Base-by-base conservation (phyloP, 2,888 invertebrate species). In the Lithosia quadra region DNA sequence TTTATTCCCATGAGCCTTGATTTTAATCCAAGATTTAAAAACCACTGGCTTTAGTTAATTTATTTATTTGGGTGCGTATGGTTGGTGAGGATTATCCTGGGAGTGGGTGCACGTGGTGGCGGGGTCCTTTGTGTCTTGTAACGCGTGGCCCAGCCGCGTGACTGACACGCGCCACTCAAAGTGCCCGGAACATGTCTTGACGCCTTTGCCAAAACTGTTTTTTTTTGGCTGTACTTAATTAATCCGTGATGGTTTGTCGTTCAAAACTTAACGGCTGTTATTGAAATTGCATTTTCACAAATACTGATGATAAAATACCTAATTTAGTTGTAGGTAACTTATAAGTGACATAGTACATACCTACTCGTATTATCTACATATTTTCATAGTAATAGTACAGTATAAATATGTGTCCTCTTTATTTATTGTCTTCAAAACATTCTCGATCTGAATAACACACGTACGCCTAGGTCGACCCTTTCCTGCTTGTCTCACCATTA, bases 11-110 rank as follows among this genome's bases (percentile, higher is more conserved):
- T 84, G 89, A 85, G 81, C 86, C 83, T 91, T 87, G 88, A 86
- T 87, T 86, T 84, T 78, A 88, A 86, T 86, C 80, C 73, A 82
- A 82, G 84, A 86, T 85, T 82, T 84, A 78, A 72, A 82, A 84
- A 84, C 83, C 81, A 83, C 83, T 77, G 83, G 88, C 84, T 92
- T 88, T 84, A 85, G 88, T 92, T 94, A 93, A 93, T 94, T 93
- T 92, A 94, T 94, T 94, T 93, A 93, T 94, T 93, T 92, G 91
- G 79, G 82, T 87, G 92, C 92, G 87, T 91, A 90, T 89, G 92
- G 84, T 88, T 79, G 82, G 80, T 74, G 71, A 83, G 84, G 93
- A 92, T 93, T 92, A 93, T 92, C 92, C 88, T 70, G 78, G 65
- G 87, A 87, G 83, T 76, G 81, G 65, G 69, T 78, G 78, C 85